Evolutionary conservation across 2,888 invertebrate species (phyloP).

Genomic region (Nephrotoma guestfalica): DNA sequence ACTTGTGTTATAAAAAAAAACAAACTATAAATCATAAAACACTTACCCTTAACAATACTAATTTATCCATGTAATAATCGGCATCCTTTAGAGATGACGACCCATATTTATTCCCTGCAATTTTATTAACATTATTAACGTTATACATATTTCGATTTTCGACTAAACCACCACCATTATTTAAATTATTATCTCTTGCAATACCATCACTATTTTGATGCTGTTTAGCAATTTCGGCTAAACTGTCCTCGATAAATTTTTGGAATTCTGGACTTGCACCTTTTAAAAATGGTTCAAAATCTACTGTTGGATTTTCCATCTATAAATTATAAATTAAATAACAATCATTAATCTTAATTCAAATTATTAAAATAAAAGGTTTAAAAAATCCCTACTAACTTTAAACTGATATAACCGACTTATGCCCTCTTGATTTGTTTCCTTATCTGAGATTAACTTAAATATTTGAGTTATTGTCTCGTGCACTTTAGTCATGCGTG

Average conservation of each 20-base stretch:
- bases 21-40: background rate
- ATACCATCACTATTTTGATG: slow-evolving; percentile 15
- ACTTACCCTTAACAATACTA: slow-evolving; percentile 23
- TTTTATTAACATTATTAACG: background rate
- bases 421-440: slow-evolving; percentile 70
- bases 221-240: slow-evolving; percentile 28
- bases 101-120: background rate
- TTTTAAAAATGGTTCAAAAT: slow-evolving; percentile 28
- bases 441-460: slow-evolving; percentile 78
- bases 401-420: slow-evolving; percentile 31
- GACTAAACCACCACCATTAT: background rate
- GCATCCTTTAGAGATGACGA: slow-evolving; percentile 19
- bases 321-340: slow-evolving; percentile 9
- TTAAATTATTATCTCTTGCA: slow-evolving; percentile 11
- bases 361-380: background rate
- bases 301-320: slow-evolving; percentile 31
- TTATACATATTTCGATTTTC: background rate
- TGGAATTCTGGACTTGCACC: slow-evolving; percentile 31
- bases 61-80: slow-evolving; percentile 31
- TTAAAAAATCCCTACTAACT: slow-evolving; percentile 15
- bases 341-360: background rate
- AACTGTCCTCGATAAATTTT: slow-evolving; percentile 32
- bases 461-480: slow-evolving; percentile 79
- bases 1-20: no score
- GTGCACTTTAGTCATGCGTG: slow-evolving; percentile 41